Conservation (phyloP, 37 sponge, comb jelly and placozoan species). For the Ianthella basta region DNA sequence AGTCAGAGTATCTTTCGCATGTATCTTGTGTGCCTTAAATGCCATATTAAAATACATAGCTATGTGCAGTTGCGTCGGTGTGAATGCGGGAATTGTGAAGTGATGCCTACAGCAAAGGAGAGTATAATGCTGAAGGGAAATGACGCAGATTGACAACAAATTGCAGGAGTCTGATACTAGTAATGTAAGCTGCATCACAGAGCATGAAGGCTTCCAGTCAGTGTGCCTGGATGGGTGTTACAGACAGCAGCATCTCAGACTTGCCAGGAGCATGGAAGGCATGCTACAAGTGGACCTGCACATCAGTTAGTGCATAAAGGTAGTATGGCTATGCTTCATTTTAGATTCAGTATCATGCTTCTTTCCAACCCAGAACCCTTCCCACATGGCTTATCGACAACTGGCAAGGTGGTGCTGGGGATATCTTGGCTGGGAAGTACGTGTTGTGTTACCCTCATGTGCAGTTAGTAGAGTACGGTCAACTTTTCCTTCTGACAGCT, state of each 20-base stretch:
- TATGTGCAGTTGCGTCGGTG: conserved; percentile 39
- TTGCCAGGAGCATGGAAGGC: background rate
- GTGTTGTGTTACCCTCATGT: conserved; percentile 26
- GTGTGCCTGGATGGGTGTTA: conserved; percentile 35
- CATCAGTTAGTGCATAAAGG: no score
- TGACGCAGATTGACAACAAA: conserved; percentile 4
- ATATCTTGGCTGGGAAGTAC: conserved; percentile 4
- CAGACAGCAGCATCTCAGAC: background rate
- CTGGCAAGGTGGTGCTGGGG: conserved; percentile 48
- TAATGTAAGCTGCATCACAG: conserved; percentile 12
- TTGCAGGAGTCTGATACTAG: background rate
- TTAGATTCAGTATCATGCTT: no score
- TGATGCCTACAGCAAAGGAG: conserved; percentile 37
- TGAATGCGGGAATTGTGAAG: conserved; percentile 30
- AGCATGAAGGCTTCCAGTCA: conserved; percentile 2
- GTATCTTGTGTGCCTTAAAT: background rate
- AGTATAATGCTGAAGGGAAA: conserved; percentile 48
- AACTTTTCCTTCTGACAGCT: conserved; percentile 21
- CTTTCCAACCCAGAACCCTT: background rate
- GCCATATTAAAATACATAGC: background rate
- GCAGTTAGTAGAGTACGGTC: conserved; percentile 15
- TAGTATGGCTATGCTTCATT: no score
- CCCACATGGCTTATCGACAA: conserved; percentile 41
- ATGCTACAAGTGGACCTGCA: no score
- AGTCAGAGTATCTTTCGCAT: background rate